These are phyloP conservation scores for Aurelia aurita complex sp. Pacific DNA, from an alignment of 30 jellyfish, hydroid and myxozoan genomes.

Conservation along the genomic window DNA sequence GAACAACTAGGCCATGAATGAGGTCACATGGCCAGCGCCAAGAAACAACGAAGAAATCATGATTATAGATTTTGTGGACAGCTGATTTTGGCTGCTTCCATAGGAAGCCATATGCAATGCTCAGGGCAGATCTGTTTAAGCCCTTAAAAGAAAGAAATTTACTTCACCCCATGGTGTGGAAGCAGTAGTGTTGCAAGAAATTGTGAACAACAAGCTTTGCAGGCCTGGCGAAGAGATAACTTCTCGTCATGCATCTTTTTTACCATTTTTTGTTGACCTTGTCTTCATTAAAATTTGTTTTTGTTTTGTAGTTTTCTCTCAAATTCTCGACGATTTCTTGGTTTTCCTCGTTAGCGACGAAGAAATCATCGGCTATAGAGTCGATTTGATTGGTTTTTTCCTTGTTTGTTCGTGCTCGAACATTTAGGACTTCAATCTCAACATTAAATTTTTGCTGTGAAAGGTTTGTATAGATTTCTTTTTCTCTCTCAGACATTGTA, in stretches of 20 bases:
- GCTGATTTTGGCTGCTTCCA: no score
- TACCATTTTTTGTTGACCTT: background rate
- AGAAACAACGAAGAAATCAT: no score
- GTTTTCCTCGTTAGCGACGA: background rate
- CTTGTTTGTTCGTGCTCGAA: background rate
- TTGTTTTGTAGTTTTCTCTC: background rate
- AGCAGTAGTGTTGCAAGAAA: no score
- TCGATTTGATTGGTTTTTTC: background rate
- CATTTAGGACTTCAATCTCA: background rate
- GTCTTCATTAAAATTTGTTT: background rate
- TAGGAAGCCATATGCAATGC: no score
- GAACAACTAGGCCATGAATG: no score
- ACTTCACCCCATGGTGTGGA: no score
- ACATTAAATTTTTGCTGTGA: background rate
- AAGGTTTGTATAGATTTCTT: background rate
- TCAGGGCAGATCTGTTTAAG: no score
- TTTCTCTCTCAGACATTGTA: background rate
- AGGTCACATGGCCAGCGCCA: no score
- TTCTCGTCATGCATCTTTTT: background rate
- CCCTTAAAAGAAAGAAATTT: no score
- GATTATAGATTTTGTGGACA: no score
- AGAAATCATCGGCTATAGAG: background rate
- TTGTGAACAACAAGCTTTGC: no score
- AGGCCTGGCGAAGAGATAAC: no score
- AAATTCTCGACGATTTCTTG: background rate